Evolutionary conservation across 2,888 invertebrate genomes (phyloP), one percentile per base, ranked within the genome.

Genomic region (Scrobipalpa costella): DNA sequence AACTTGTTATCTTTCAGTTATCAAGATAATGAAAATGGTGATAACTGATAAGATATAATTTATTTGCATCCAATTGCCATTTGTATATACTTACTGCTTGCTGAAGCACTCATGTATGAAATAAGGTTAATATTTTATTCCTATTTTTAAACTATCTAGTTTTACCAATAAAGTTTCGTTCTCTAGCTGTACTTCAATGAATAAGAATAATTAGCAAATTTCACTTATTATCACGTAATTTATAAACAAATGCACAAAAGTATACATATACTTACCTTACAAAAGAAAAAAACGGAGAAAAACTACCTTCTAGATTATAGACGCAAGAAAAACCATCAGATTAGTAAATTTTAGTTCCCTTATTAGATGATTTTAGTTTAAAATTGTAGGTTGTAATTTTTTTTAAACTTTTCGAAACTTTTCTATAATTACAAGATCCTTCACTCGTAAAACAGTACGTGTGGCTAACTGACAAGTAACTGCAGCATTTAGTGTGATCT

Each of bases 401-500:
- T n/a, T n/a, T n/a, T n/a, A n/a, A n/a, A n/a, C n/a, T n/a, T n/a
- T n/a, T n/a, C n/a, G n/a, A n/a, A n/a, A n/a, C n/a, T n/a, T 27
- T 27, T 27, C 27, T 27, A 27, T 27, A 27, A 27, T 57, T 27
- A 27, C 27, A 27, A 27, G 27, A 27, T 27, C 27, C 27, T 44
- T 44, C 17, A 44, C n/a, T 44, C n/a, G 36, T 40, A 17, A 38
- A 21, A 55, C 55, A 27, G 55, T n/a, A 34, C n/a, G 55, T 55
- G 55, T 55, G n/a, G 34, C 38, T 58, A 40, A 38, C 21, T 57
- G 19, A 8, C 6, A 33, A 52, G 7, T 36, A 36, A 40, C 21
- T 57, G 21, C 17, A 40, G 40, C 58, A 36, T 40, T 58, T 38
- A 21, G 19, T 13, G 44, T 44, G 44, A 5, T 44, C 44, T 7